These are phyloP conservation scores for Tridacna gigas DNA, from an alignment of 2,888 invertebrate species.

Conservation along the genomic window DNA sequence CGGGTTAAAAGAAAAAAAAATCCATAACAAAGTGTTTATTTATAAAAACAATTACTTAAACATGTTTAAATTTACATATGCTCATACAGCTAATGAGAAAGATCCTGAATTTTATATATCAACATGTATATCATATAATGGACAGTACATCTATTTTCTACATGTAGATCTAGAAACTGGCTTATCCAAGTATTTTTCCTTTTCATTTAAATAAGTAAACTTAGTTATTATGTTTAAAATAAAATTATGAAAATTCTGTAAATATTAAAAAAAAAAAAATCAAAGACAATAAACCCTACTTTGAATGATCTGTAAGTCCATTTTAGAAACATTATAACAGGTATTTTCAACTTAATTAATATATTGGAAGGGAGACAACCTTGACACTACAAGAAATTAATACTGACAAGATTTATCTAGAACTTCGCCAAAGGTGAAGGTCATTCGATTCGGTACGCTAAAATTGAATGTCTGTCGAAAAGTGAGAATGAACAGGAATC, in stretches of 20 bases:
- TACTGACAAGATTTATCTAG: background rate
- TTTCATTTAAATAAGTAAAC: background rate
- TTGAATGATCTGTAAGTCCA: conserved; percentile 11
- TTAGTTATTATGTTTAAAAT: too few species aligned
- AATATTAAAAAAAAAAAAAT: background rate
- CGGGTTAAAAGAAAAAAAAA: too few species aligned
- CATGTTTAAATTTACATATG: too few species aligned
- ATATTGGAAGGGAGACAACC: conserved; percentile 8
- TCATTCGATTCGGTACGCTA: background rate
- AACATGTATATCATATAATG: too few species aligned
- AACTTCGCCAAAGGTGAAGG: conserved; percentile 7
- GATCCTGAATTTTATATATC: too few species aligned
- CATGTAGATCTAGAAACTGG: background rate
- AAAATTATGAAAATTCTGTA: background rate
- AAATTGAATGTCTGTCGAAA: too few species aligned
- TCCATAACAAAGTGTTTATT: too few species aligned
- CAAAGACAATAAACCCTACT: conserved; percentile 3
- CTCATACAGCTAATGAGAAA: too few species aligned
- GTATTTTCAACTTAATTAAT: background rate
- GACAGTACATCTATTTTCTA: too few species aligned
- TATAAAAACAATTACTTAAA: too few species aligned
- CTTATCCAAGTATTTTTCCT: background rate
- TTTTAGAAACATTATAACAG: conserved; percentile 10
- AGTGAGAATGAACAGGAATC: too few species aligned
- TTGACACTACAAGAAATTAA: background rate